A percentile compares a stretch with the other conserved stretches of the same genome.
These are phyloP conservation scores for Heliconius erato DNA, from an alignment of 2,888 invertebrate genomes.

Conservation along the genomic window DNA sequence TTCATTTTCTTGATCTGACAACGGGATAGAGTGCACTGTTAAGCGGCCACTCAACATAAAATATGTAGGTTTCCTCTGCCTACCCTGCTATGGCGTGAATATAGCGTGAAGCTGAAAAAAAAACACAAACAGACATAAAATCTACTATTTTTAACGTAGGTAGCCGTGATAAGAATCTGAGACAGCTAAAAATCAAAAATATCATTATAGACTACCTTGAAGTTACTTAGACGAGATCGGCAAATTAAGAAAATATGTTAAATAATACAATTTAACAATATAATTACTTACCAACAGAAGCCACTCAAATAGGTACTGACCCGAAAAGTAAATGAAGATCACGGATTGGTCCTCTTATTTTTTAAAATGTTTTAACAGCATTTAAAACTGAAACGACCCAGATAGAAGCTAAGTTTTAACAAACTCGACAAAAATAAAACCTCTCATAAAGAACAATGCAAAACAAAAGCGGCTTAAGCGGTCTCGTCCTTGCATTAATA, in stretches of 20 bases:
- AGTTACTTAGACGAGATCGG: background rate
- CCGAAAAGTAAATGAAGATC: slow-evolving; percentile 17
- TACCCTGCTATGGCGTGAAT: too few species aligned
- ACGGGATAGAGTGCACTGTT: too few species aligned
- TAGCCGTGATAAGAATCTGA: too few species aligned
- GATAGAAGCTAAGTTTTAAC: slow-evolving; percentile 35
- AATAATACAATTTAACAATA: slow-evolving; percentile 6
- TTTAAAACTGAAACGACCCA: slow-evolving; percentile 33
- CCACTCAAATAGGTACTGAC: slow-evolving; percentile 1
- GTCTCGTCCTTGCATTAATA: slow-evolving; percentile 34
- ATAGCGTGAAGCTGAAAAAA: too few species aligned
- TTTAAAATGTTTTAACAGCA: slow-evolving; percentile 27
- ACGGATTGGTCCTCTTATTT: slow-evolving; percentile 17
- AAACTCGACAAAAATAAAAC: slow-evolving; percentile 30
- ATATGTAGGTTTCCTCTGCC: too few species aligned
- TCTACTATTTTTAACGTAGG: too few species aligned
- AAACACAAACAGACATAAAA: too few species aligned
- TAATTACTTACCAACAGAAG: background rate
- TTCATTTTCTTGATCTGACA: too few species aligned
- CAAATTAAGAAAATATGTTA: background rate
- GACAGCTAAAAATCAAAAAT: too few species aligned
- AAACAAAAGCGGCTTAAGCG: slow-evolving; percentile 38
- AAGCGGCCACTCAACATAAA: too few species aligned
- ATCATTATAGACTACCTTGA: background rate
- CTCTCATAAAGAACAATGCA: slow-evolving; percentile 31